Base-by-base conservation (phyloP, 2,797 vertebrate genomes). In the Argentina silus region DNA sequence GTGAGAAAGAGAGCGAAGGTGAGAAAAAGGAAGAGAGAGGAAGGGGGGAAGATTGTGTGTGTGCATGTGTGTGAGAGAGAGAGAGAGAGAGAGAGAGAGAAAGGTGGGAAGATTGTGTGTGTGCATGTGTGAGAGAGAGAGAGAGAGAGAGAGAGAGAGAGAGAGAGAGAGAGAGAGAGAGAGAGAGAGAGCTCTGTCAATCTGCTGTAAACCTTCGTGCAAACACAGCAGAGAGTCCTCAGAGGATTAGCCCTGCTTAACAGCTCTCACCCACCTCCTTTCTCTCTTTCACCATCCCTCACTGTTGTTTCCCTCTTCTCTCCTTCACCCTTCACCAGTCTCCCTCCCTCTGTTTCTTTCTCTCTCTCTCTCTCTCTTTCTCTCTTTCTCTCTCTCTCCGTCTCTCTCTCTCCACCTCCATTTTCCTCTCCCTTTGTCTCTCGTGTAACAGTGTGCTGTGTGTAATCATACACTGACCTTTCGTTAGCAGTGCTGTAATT, bases 381-480 rank as follows among this genome's bases (percentile, higher is more conserved):
- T 23, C 4, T 12, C 10, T 6, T 17, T 21, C 21, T 59, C 21
- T 9, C 2, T 21, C 1, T 23, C 36, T 17, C 42, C n/a, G 27
- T 63, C 2, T 43, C 15, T 63, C n/a, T 44, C 60, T 61, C 14
- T 15, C 23, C n/a, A 15, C 0, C 27, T 43, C 8, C 17, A 15
- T 9, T 27, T 62, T 23, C 15, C 15, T 17, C 12, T 61, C 14
- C 14, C 36, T 15, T 2, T 62, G 6, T 62, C 14, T 62, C 36
- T 36, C 12, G n/a, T 67, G 50, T 15, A 51, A 42, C 48, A 9
- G 63, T 44, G 12, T 43, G 27, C 43, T 57, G 53, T 69, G 57
- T 73, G 67, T 81, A 81, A 81, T 87, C 76, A 77, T 79, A 83
- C 17, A 17, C 23, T 85, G 82, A 87, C 83, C 87, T 88, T 88